These are phyloP conservation scores for Disparrhopalites patrizii DNA, from an alignment of 2,888 invertebrate genomes.

Conservation along the genomic window DNA sequence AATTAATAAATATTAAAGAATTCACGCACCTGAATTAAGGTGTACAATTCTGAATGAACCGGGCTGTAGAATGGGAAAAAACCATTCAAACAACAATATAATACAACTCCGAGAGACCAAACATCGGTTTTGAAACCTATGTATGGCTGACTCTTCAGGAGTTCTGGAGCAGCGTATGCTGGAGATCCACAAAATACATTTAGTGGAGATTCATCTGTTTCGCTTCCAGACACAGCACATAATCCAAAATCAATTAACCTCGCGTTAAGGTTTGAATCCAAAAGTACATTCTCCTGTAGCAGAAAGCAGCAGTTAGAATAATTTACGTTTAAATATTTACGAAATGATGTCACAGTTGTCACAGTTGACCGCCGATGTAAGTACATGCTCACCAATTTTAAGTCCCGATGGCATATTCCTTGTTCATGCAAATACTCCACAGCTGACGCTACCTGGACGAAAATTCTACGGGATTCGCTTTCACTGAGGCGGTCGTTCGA, in stretches of 20 bases:
- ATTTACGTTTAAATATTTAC: not conserved
- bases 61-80: constrained; percentile 9
- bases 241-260: constrained; percentile 12
- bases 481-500: not conserved
- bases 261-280: constrained; percentile 8
- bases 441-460: not conserved
- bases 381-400: constrained; percentile 4
- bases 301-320: not conserved
- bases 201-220: not conserved
- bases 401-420: constrained; percentile 5
- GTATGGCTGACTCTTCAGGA: not conserved
- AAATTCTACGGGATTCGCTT: not conserved
- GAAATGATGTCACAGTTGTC: not conserved
- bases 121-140: constrained; percentile 4
- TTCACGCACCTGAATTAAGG: not conserved
- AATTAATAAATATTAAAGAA: too few species aligned
- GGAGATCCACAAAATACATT: constrained; percentile 9
- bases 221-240: not conserved
- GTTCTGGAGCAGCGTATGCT: constrained; percentile 10
- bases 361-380: too few species aligned
- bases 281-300: constrained; percentile 6
- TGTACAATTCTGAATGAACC: not conserved
- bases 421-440: constrained; percentile 1
- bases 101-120: not conserved
- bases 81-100: not conserved